Evolutionary conservation across 2,888 invertebrate genomes (phyloP).

Genomic region (Drosophila trichaetosa): DNA sequence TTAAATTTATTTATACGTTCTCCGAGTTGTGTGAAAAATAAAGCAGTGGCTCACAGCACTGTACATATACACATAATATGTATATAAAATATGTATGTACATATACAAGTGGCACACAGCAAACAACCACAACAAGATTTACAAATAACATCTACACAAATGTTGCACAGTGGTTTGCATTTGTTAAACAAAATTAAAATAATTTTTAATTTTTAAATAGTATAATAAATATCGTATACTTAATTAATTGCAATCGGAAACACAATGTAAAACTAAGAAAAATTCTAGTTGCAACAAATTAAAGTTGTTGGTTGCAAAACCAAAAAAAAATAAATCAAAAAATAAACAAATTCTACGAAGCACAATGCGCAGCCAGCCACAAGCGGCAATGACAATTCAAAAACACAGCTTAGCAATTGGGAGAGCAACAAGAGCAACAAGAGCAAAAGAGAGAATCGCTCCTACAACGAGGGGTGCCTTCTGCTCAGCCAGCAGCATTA

Average conservation of each 20-base stretch:
- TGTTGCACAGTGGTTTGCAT: slow-evolving; percentile 41
- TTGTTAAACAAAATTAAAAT: neutral
- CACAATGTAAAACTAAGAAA: neutral
- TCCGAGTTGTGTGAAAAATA: slow-evolving; percentile 72
- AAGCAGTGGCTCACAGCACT: slow-evolving; percentile 70
- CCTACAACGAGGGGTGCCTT: slow-evolving; percentile 32
- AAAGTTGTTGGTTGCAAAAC: slow-evolving; percentile 9
- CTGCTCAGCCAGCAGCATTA: slow-evolving; percentile 53
- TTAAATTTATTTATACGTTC: slow-evolving; percentile 23
- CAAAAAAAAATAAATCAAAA: neutral
- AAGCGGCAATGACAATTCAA: slow-evolving; percentile 58
- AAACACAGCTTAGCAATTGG: slow-evolving; percentile 36
- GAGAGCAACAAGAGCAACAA: slow-evolving; percentile 26
- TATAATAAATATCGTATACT: neutral
- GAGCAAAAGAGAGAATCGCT: slow-evolving; percentile 33
- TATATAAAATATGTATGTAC: neutral
- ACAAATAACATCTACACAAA: slow-evolving; percentile 23
- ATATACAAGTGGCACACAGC: slow-evolving; percentile 20
- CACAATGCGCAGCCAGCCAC: slow-evolving; percentile 28
- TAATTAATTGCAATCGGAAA: neutral
- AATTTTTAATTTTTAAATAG: neutral
- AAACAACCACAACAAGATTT: slow-evolving; percentile 35
- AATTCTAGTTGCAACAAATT: neutral
- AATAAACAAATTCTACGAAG: slow-evolving; percentile 12
- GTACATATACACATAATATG: slow-evolving; percentile 8